Evolutionary conservation across 92 coral and sea anemone species (phyloP).

Genomic region (Epizoanthus ramosus): DNA sequence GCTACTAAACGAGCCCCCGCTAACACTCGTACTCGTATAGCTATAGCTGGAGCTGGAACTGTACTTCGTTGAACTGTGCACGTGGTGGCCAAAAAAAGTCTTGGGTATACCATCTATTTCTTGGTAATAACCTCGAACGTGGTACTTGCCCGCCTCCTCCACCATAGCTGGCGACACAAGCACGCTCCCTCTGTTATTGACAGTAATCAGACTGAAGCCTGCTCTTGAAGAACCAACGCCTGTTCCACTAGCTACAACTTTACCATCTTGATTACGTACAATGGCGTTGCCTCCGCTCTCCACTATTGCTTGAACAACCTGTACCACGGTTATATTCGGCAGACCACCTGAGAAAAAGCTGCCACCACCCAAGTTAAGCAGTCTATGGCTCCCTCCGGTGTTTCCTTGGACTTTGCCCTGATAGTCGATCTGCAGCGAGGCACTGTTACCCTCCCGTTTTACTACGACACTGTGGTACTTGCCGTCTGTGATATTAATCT

Average conservation of each 20-base stretch:
- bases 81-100: constrained; percentile 5
- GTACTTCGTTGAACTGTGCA: constrained; percentile 5
- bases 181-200: constrained; percentile 35
- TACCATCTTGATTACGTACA: constrained; percentile 33
- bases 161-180: background rate
- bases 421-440: constrained; percentile 87
- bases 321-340: constrained; percentile 86
- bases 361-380: constrained; percentile 93
- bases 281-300: constrained; percentile 83
- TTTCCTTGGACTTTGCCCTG: constrained; percentile 73
- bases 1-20: background rate
- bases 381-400: constrained; percentile 83
- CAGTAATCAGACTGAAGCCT: constrained; percentile 35
- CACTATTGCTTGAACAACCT: constrained; percentile 79
- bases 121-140: constrained; percentile 27
- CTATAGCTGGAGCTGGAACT: background rate
- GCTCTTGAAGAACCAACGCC: constrained; percentile 7
- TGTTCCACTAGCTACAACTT: constrained; percentile 24
- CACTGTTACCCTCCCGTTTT: constrained; percentile 84
- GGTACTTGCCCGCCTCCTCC: background rate
- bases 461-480: constrained; percentile 83
- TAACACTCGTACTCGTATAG: background rate
- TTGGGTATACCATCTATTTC: background rate
- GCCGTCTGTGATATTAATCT: constrained; percentile 81
- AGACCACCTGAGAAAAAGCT: constrained; percentile 88